phyloP scores from a whole-genome alignment of 2,888 invertebrate genomes.

The Ethmia dodecea region DNA sequence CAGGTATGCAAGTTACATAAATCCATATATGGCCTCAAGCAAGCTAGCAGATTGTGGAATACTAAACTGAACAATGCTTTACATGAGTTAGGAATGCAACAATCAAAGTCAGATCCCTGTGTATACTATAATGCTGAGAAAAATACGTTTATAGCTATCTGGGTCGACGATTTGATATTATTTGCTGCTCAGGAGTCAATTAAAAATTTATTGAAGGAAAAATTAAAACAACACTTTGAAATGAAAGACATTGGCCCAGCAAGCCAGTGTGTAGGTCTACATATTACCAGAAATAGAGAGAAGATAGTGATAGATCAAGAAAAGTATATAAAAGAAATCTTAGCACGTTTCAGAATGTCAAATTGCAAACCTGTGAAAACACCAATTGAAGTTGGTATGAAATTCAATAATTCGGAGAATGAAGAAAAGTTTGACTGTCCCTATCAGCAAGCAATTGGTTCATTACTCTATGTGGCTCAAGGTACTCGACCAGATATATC shows the following conservation, averaged over 20 bases:
- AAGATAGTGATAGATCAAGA: slow-evolving; percentile 12
- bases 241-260: slow-evolving; percentile 19
- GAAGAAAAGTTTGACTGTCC: background rate
- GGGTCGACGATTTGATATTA: slow-evolving; percentile 21
- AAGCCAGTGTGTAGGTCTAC: slow-evolving; percentile 11
- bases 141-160: slow-evolving; percentile 21
- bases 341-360: slow-evolving; percentile 14
- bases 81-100: too few relatives aligned
- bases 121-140: slow-evolving; percentile 18
- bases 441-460: background rate
- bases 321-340: slow-evolving; percentile 15
- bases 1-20: too few relatives aligned
- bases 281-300: background rate
- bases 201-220: slow-evolving; percentile 9
- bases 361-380: slow-evolving; percentile 19
- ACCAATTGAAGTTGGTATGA: slow-evolving; percentile 13
- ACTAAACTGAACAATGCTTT: too few relatives aligned
- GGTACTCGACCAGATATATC: slow-evolving; percentile 16
- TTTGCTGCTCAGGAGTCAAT: slow-evolving; percentile 15
- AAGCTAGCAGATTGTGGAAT: too few relatives aligned
- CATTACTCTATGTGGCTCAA: slow-evolving; percentile 4
- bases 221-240: slow-evolving; percentile 16
- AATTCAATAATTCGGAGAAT: slow-evolving; percentile 12
- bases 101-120: slow-evolving; percentile 12
- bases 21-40: too few relatives aligned